A percentile compares a stretch with the other conserved stretches of the same genome.
Evolutionary conservation across 2,797 vertebrate species (phyloP).

Genomic region (Aotus griseimembra): DNA sequence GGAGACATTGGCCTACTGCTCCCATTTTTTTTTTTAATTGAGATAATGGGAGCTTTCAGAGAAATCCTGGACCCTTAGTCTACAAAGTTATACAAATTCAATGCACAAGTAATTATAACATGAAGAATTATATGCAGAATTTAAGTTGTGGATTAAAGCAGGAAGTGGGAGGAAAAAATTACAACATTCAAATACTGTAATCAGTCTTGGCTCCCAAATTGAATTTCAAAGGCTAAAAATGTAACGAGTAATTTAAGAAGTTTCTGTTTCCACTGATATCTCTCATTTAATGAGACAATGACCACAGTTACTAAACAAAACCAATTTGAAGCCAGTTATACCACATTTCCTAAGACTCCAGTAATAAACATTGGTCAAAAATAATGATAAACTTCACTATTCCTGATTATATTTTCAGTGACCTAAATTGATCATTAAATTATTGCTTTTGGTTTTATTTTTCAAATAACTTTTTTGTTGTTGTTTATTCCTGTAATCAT

Average conservation of each 20-base stretch:
- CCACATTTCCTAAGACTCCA: not conserved
- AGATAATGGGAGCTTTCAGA: slow-evolving; percentile 1
- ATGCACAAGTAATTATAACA: slow-evolving; percentile 41
- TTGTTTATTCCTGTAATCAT: not conserved
- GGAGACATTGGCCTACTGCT: not conserved
- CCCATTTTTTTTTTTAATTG: not conserved
- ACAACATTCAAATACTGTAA: slow-evolving; percentile 18
- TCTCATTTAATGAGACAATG: slow-evolving; percentile 10
- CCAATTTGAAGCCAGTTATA: not conserved
- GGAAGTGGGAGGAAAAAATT: slow-evolving; percentile 14
- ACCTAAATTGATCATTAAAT: slow-evolving; percentile 27
- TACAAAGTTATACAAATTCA: slow-evolving; percentile 44
- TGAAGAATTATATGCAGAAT: slow-evolving; percentile 56
- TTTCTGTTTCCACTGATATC: not conserved
- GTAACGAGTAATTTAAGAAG: slow-evolving; percentile 57
- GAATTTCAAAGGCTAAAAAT: slow-evolving; percentile 61
- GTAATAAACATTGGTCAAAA: slow-evolving; percentile 2
- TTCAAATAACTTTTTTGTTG: not conserved
- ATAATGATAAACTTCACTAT: not conserved
- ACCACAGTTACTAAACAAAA: slow-evolving; percentile 7
- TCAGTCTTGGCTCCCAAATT: slow-evolving; percentile 51
- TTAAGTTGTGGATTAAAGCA: slow-evolving; percentile 52
- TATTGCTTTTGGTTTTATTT: slow-evolving; percentile 28
- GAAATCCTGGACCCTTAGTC: not conserved
- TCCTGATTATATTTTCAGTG: slow-evolving; percentile 10